Base-by-base conservation (phyloP, 2,113 vertebrate genomes). In the Orcinus orca region DNA sequence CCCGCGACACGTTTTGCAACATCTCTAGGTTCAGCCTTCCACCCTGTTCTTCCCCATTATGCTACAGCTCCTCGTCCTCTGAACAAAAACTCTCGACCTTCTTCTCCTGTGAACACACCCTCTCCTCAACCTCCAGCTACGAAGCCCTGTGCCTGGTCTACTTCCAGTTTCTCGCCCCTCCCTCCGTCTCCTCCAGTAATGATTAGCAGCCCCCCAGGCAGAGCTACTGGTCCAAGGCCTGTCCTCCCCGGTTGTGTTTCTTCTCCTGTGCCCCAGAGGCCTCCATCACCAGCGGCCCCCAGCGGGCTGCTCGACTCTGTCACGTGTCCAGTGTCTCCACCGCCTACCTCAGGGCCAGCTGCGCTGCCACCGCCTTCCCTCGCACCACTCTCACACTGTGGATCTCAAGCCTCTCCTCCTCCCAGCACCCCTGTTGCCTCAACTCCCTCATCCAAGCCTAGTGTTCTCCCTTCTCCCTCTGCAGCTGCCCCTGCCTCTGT, bases 381-480 rank as follows among this genome's bases (percentile, higher is more conserved):
- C 95, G 97, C 98, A 31, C 98, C 98, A 97, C 99, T 98, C 97
- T 99, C 98, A 95, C 98, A 97, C 98, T 99, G 80, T 99, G 99
- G 80, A 97, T 98, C 97, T 98, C 98, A 99, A 98, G 98, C 98
- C 97, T 97, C 98, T 98, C 98, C 98, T 98, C 99, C 98, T 98
- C 99, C 99, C 94, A 98, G 98, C 98, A 98, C 98, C 98, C 99
- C 98, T 97, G 96, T 98, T 98, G 98, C 99, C 98, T 99, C 98
- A 86, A 98, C 99, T 99, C 99, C 99, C 99, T 99, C 99, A 99
- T 99, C 99, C 99, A 99, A 99, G 99, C 99, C 99, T 99, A 99
- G 99, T 99, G 99, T 99, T 99, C 98, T 99, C 99, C 99, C 99
- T 99, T 99, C 99, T 99, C 99, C 99, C 99, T 99, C 99, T 99